Percentiles rank a stretch among this genome's conserved stretches.
These are phyloP conservation scores for Sarcophaga bullata DNA, from an alignment of 1,140 invertebrate genomes.

Conservation along the genomic window DNA sequence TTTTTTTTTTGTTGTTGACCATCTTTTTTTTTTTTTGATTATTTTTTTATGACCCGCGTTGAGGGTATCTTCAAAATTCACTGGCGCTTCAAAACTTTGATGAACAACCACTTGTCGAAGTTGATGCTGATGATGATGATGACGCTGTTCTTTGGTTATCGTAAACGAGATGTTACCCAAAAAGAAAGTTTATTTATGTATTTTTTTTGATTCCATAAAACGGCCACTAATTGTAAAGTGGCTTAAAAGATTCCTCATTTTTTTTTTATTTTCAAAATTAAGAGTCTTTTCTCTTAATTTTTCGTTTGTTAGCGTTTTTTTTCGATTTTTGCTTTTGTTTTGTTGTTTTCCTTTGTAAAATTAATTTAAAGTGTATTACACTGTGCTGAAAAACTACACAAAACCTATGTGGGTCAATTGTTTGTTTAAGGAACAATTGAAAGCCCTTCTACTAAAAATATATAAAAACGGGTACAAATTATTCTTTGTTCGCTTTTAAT, in stretches of 20 bases:
- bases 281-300: neutral
- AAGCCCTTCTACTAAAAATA: too few relatives aligned
- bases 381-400: too few relatives aligned
- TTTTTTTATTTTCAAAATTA: neutral
- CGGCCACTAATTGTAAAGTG: constrained; percentile 13
- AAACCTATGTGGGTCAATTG: neutral
- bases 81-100: neutral
- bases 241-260: neutral
- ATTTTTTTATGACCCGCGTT: neutral
- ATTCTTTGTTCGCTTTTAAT: too few relatives aligned
- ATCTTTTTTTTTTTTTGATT: neutral
- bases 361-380: too few relatives aligned
- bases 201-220: neutral
- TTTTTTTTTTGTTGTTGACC: neutral
- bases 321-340: neutral
- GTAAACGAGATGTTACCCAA: too few relatives aligned
- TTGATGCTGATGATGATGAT: neutral
- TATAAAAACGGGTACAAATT: too few relatives aligned
- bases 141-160: too few relatives aligned
- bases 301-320: constrained; percentile 3
- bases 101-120: constrained; percentile 12
- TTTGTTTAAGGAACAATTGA: neutral
- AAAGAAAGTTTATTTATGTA: too few relatives aligned
- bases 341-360: too few relatives aligned
- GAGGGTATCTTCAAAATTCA: neutral